Base-by-base conservation (phyloP, 1,140 invertebrate genomes). In the Varroa destructor region DNA sequence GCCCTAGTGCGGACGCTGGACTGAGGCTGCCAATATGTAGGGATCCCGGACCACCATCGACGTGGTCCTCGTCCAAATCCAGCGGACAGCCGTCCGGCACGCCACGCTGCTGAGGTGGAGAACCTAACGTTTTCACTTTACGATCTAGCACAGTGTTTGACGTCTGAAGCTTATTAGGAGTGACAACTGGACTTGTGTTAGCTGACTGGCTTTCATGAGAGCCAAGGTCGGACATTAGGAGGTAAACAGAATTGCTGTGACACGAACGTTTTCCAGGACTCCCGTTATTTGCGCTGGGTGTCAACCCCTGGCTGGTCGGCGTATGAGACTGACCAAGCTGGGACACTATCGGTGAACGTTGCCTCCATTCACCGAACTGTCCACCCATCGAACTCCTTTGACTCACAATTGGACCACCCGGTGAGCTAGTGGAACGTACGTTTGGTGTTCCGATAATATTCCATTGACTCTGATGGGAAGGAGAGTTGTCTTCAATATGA, bases 11-110 rank as follows among this genome's bases (percentile, higher is more conserved):
- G 46, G 46, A 3, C 46, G 46, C 8, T 8, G 46, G 46, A 51
- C 46, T 51, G 4, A 51, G 46, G 8, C 46, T 8, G 46, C 46
- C 8, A 8, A 51, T 51, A 51, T 51, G 46, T 8, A 51, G 46
- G 4, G 46, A 51, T 8, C 46, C 46, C 8, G 46, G 46, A 51
- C 46, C 46, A 51, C 46, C 8, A 51, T 51, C 46, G 46, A 51
- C 56, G 43, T 58, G 43, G 8, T 61, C 56, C 81, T 42, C 71
- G 42, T 82, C 81, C 76, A 87, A 84, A 77, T 88, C 87, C 70
- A 87, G 79, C 55, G 87, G 87, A 75, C 87, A 88, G 6, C 89
- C 89, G 77, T 91, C 89, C 10, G 89, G 89, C 79, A 89, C 87
- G n/a, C 88, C 88, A 43, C 87, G 82, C 71, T 84, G 85, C 84